Base-by-base conservation (phyloP, 2,888 invertebrate species). In the Chalcosyrphus nemorum region DNA sequence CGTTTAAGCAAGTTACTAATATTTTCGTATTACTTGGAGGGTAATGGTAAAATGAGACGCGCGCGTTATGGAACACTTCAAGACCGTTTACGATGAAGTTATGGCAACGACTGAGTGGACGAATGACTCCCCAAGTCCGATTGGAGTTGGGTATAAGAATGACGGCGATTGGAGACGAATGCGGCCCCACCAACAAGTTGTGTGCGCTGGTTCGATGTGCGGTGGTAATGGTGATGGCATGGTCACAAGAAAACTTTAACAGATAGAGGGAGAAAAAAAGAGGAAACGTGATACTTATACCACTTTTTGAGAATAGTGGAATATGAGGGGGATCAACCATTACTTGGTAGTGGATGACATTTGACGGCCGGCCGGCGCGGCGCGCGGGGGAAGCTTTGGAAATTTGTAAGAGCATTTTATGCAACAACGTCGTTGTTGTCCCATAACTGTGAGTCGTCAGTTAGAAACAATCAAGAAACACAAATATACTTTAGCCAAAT, bases 31-130 rank as follows among this genome's bases (percentile, higher is more conserved):
- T 77, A 66, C 41, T 66, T 56, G 54, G 66, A 59, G 61, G 32
- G 7, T 41, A 11, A 24, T 17, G 41, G 56, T 9, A n/a, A n/a
- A n/a, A n/a, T n/a, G 2, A 21, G 5, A 66, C 71, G 77, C 72
- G 68, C 71, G 65, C 68, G 41, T 50, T 61, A 7, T 11, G 41
- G 63, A 47, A 65, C 43, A 66, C 35, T 70, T 65, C 19, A 56
- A 74, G 82, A 82, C 82, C 82, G 68, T 35, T 78, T 68, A 78
- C 82, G 77, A 78, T 78, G 82, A 82, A 78, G 82, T 78, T 78
- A 78, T 78, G 72, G 82, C 47, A 77, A 82, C 82, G 74, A 82
- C 82, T 82, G 78, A 82, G 78, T 78, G 61, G 66, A 78, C 63
- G 78, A 82, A 78, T 68, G 56, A 56, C 63, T 82, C 72, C 63